A percentile compares a stretch with the other conserved stretches of the same genome.
These are phyloP conservation scores for Lepidurus arcticus DNA, from an alignment of 1,140 invertebrate genomes.

Conservation along the genomic window DNA sequence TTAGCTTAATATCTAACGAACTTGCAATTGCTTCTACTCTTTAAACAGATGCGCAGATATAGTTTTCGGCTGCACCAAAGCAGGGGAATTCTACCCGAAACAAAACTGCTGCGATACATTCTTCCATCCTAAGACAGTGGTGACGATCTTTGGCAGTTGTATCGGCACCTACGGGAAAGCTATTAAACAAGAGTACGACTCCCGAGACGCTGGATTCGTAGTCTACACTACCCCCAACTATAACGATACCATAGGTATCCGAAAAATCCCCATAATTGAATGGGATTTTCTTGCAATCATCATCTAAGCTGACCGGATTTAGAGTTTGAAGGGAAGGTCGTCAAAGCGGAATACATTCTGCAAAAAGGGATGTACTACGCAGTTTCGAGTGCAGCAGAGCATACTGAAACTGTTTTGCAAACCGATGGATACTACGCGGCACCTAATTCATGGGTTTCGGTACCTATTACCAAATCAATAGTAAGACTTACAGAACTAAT, in stretches of 20 bases:
- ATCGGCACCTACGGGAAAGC: background rate
- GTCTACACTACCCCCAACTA: background rate
- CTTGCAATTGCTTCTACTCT: background rate
- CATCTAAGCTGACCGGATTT: background rate
- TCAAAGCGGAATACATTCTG: background rate
- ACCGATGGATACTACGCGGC: slow-evolving; percentile 23
- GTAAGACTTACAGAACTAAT: background rate
- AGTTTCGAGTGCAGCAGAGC: slow-evolving; percentile 25
- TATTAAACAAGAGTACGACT: background rate
- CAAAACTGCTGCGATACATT: slow-evolving; percentile 25
- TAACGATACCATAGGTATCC: background rate
- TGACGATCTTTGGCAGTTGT: background rate
- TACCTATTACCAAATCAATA: background rate
- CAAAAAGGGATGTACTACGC: slow-evolving; percentile 27
- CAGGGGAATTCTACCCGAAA: background rate
- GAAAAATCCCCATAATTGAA: background rate
- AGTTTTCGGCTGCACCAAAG: slow-evolving; percentile 2
- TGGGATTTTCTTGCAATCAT: background rate
- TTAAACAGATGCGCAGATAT: slow-evolving; percentile 27
- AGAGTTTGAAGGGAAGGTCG: slow-evolving; percentile 22
- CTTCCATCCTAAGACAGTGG: background rate
- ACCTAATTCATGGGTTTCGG: background rate
- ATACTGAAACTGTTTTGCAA: slow-evolving; percentile 19
- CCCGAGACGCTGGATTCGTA: slow-evolving; percentile 22
- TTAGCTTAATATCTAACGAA: background rate